A percentile compares a stretch with the other conserved stretches of the same genome.
phyloP scores from a whole-genome alignment of 2,797 vertebrate species.

The Enteromius paludinosus region DNA sequence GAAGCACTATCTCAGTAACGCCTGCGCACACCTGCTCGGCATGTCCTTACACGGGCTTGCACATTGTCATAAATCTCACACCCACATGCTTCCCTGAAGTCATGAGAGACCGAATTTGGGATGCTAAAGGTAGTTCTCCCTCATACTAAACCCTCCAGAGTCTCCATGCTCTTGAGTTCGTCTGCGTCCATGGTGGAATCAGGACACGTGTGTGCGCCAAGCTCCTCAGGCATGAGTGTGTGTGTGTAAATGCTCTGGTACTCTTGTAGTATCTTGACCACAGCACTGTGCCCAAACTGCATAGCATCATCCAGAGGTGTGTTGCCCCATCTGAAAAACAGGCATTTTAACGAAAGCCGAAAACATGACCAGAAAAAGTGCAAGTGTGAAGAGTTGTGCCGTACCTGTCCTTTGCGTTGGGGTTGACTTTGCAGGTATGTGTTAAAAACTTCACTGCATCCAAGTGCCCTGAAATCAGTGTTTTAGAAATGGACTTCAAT shows the following conservation, averaged over 20 bases:
- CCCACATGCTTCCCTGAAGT: background rate
- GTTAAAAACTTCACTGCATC: conserved; percentile 86
- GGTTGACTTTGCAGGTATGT: conserved; percentile 87
- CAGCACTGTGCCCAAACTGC: conserved; percentile 81
- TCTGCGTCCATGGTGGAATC: conserved; percentile 57
- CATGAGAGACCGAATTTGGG: background rate
- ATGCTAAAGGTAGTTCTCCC: background rate
- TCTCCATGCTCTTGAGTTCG: conserved; percentile 73
- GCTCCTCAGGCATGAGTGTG: conserved; percentile 57
- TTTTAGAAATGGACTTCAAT: background rate
- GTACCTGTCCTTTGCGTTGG: conserved; percentile 86
- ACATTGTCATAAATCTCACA: conserved; percentile 31
- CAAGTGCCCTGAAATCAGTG: conserved; percentile 76
- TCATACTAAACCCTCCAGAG: conserved; percentile 71
- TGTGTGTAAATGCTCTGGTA: conserved; percentile 77
- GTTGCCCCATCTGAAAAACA: conserved; percentile 86
- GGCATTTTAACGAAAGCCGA: background rate
- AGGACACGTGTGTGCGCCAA: conserved; percentile 35
- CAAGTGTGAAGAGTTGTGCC: background rate
- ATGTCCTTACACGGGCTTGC: background rate
- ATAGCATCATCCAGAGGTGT: conserved; percentile 85
- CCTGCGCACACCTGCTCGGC: conserved; percentile 4
- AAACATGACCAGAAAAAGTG: background rate
- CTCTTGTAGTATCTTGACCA: conserved; percentile 82
- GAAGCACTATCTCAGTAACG: background rate